These are phyloP conservation scores for Riparia riparia DNA, from an alignment of 2,113 vertebrate genomes.

Conservation along the genomic window DNA sequence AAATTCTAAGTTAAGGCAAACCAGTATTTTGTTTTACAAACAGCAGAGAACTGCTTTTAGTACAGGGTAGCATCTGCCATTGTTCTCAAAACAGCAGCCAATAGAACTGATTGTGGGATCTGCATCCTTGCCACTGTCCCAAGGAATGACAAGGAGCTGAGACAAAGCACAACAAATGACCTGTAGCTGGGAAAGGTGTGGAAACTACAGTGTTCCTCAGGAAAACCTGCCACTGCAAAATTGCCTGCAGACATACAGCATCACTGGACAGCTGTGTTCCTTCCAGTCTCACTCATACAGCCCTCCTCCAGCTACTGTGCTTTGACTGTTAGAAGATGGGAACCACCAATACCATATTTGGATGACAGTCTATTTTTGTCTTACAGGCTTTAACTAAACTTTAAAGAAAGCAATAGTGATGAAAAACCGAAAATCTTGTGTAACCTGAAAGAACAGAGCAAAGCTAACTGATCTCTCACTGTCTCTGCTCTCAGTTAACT, in stretches of 20 bases:
- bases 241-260: accelerated
- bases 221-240: neutral
- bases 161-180: neutral
- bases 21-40: neutral
- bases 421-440: neutral
- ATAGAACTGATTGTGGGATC: neutral
- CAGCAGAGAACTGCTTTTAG: neutral
- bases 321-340: neutral
- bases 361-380: neutral
- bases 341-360: neutral
- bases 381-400: neutral
- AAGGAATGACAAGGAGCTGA: neutral
- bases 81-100: neutral
- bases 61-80: neutral
- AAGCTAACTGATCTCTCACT: neutral
- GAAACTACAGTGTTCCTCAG: neutral
- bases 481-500: neutral
- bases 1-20: neutral
- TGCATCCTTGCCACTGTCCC: no score
- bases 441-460: neutral
- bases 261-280: neutral
- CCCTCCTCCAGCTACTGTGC: neutral
- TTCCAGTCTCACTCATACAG: neutral
- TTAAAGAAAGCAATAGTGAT: neutral
- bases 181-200: accelerated